These are phyloP conservation scores for Neodiprion lecontei DNA, from an alignment of 1,140 invertebrate species.

Conservation along the genomic window DNA sequence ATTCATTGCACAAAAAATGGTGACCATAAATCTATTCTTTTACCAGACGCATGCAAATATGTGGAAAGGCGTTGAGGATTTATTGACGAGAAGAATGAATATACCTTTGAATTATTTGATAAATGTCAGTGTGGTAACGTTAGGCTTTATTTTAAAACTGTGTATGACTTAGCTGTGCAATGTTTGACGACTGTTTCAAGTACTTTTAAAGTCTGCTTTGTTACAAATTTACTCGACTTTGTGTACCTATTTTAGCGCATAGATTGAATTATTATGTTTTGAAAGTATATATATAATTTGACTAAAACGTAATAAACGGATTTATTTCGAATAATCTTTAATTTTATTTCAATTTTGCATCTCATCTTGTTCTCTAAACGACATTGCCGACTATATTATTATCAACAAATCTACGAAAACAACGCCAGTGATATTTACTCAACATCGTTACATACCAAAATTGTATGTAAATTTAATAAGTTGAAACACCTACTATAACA, in stretches of 20 bases:
- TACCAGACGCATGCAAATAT: neutral
- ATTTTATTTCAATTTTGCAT: neutral
- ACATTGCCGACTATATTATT: neutral
- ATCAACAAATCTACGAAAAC: neutral
- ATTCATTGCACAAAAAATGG: too few species aligned
- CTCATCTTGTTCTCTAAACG: neutral
- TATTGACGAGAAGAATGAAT: neutral
- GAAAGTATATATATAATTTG: conserved; percentile 11
- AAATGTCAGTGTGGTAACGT: neutral
- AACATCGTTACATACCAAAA: too few species aligned
- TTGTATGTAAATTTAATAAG: too few species aligned
- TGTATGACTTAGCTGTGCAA: conserved; percentile 17
- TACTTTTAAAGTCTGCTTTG: conserved; percentile 30
- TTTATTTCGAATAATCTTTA: neutral
- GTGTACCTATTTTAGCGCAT: conserved; percentile 30
- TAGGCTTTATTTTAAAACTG: conserved; percentile 3
- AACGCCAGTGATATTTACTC: too few species aligned
- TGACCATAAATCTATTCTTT: too few species aligned
- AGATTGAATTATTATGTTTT: conserved; percentile 8
- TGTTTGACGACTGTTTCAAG: conserved; percentile 28
- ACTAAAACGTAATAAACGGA: conserved; percentile 14
- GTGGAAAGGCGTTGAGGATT: neutral
- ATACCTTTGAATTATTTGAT: neutral
- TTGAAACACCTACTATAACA: neutral
- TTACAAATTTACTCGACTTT: conserved; percentile 29